Evolutionary conservation across 2,113 vertebrate genomes (phyloP).

Genomic region (Dromiciops gliroides): DNA sequence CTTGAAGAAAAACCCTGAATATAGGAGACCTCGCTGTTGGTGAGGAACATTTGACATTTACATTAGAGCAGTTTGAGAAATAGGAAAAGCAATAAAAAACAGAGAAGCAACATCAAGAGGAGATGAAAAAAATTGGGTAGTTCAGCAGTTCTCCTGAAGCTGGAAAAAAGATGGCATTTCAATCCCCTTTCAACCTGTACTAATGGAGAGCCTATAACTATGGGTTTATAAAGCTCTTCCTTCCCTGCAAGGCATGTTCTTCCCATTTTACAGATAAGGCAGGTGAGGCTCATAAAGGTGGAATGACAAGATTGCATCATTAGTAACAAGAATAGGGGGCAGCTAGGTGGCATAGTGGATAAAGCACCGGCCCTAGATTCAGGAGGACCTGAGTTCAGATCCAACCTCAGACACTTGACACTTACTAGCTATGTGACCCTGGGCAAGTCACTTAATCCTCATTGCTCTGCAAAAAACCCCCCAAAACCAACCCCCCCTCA

Average conservation of each 20-base stretch:
- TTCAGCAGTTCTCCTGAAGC: neutral
- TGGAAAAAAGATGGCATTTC: neutral
- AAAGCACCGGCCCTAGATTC: too few species aligned
- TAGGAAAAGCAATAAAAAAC: neutral
- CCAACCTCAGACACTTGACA: too few species aligned
- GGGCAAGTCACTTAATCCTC: too few species aligned
- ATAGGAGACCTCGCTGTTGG: neutral
- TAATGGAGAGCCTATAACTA: neutral
- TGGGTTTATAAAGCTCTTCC: neutral
- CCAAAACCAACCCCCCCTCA: too few species aligned
- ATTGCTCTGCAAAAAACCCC: too few species aligned
- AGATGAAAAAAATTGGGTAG: neutral
- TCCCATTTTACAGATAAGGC: neutral
- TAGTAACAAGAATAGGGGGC: neutral
- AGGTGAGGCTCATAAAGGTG: neutral
- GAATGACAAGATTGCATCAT: neutral
- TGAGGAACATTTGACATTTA: neutral
- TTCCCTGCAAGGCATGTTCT: neutral
- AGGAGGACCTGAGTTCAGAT: too few species aligned
- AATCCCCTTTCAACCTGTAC: neutral
- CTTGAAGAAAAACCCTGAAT: neutral
- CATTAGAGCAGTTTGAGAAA: neutral
- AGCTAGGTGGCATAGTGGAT: too few species aligned
- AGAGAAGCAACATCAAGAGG: neutral
- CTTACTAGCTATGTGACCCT: too few species aligned